Conservation (phyloP, 2,113 vertebrate species). For the Microtus richardsoni region DNA sequence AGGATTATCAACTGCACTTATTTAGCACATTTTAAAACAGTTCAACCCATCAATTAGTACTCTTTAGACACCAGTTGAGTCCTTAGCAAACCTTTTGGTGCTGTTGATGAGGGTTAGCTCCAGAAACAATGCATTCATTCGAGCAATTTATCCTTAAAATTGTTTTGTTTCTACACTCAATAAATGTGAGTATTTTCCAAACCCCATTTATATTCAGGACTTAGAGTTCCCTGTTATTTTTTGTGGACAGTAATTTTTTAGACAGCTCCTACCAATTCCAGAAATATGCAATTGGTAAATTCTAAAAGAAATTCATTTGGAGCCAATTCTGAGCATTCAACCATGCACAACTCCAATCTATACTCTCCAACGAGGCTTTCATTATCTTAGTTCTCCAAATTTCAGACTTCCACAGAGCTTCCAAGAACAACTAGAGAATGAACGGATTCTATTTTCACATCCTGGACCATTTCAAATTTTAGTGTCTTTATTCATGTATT, state of each 20-base stretch:
- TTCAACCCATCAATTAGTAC: neutral
- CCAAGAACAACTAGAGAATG: neutral
- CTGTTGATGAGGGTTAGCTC: neutral
- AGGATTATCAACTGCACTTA: neutral
- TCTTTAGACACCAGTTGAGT: neutral
- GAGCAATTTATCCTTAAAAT: neutral
- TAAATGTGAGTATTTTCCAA: constrained; percentile 22
- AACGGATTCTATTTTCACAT: neutral
- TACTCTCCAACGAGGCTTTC: neutral
- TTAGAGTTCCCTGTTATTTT: neutral
- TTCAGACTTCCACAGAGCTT: neutral
- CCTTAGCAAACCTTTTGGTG: neutral
- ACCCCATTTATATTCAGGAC: neutral
- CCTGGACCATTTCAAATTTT: neutral
- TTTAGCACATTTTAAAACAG: neutral
- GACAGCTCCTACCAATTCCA: neutral
- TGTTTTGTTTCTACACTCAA: neutral
- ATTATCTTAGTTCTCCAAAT: neutral
- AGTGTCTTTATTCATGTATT: constrained; percentile 10
- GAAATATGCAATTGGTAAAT: neutral
- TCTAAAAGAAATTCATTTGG: neutral
- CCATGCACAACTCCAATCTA: neutral
- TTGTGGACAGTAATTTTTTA: neutral
- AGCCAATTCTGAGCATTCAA: neutral
- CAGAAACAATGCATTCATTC: neutral